phyloP scores from a whole-genome alignment of 1,140 invertebrate species.

The Cyphomyrmex costatus region DNA sequence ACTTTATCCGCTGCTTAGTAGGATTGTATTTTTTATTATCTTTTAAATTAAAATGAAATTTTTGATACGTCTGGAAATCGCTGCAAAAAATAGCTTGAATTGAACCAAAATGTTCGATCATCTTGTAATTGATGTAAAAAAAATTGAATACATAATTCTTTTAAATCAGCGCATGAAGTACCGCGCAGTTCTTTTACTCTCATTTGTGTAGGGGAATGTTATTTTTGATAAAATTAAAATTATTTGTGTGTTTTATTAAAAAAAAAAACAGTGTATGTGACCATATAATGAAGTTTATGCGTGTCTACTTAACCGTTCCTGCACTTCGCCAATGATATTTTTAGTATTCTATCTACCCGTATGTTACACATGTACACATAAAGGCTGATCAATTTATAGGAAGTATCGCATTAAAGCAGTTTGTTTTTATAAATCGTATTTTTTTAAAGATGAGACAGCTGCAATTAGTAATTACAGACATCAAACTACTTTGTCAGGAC shows the following conservation, averaged over 20 bases:
- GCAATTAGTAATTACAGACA: background rate
- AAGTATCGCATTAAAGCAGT: background rate
- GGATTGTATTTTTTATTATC: too few species aligned
- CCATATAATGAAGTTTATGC: background rate
- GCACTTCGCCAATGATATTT: slow-evolving; percentile 6
- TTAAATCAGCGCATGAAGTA: too few species aligned
- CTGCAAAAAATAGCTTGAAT: too few species aligned
- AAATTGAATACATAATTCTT: too few species aligned
- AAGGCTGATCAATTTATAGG: background rate
- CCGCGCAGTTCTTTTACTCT: too few species aligned
- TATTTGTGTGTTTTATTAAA: slow-evolving; percentile 17
- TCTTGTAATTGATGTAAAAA: too few species aligned
- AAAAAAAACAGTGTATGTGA: background rate
- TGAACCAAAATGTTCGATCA: too few species aligned
- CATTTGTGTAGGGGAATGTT: too few species aligned
- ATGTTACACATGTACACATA: background rate
- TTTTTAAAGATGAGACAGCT: slow-evolving; percentile 23
- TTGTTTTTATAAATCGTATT: background rate
- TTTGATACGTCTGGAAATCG: too few species aligned
- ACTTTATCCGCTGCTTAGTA: too few species aligned
- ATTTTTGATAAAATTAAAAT: background rate
- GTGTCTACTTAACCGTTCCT: background rate
- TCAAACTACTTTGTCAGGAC: background rate
- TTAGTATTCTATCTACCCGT: background rate
- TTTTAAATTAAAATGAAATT: too few species aligned